A percentile compares a stretch with the other conserved stretches of the same genome.
These are phyloP conservation scores for Erythrocebus patas DNA, from an alignment of 2,113 vertebrate species.

Conservation along the genomic window DNA sequence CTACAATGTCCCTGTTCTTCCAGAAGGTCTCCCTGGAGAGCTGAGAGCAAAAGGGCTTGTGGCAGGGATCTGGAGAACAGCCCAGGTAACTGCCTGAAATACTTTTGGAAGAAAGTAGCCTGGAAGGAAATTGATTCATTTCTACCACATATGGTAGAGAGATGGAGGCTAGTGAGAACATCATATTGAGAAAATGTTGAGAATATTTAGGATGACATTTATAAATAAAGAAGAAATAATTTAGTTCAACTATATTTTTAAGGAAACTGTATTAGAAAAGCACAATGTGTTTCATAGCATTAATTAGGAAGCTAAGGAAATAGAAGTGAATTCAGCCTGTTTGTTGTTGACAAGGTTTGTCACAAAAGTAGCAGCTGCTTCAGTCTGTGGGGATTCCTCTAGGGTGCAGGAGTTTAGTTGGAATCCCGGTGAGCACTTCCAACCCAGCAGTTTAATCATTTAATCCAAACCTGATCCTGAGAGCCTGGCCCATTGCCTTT, in stretches of 20 bases:
- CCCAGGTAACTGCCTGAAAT: neutral
- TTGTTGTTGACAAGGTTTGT: neutral
- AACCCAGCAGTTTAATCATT: slow-evolving; percentile 50
- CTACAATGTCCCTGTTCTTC: neutral
- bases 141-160: neutral
- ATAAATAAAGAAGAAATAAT: neutral
- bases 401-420: slow-evolving; percentile 24
- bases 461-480: slow-evolving; percentile 50
- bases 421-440: slow-evolving; percentile 58
- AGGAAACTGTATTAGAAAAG: neutral
- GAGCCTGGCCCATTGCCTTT: slow-evolving; percentile 51
- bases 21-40: neutral
- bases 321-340: neutral
- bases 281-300: neutral
- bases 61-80: neutral
- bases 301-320: neutral
- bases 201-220: neutral
- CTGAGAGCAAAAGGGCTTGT: neutral
- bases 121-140: neutral
- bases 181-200: neutral
- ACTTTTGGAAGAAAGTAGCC: neutral
- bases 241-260: neutral
- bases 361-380: slow-evolving; percentile 53
- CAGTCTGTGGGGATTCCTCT: slow-evolving; percentile 1
- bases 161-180: neutral